Conservation (phyloP, 1,140 invertebrate genomes). For the Saccostrea glomerata region DNA sequence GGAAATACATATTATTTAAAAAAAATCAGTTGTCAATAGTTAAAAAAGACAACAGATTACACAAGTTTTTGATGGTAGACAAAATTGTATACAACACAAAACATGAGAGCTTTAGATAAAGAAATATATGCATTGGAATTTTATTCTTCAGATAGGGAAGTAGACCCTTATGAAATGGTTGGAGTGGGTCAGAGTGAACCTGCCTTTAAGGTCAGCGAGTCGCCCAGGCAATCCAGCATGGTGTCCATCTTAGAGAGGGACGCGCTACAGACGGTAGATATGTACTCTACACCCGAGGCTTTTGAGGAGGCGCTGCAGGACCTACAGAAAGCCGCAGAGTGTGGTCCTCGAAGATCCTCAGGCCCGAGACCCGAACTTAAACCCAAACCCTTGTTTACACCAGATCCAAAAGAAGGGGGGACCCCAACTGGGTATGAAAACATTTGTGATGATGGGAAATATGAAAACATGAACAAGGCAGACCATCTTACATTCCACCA, state of each 20-base stretch:
- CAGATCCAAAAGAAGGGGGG: neutral
- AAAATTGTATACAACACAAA: too few species aligned
- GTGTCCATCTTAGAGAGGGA: constrained; percentile 4
- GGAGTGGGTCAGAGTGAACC: neutral
- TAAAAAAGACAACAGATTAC: too few species aligned
- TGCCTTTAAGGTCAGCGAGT: neutral
- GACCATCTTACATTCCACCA: neutral
- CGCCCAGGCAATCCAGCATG: neutral
- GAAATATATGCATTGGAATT: neutral
- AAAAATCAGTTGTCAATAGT: too few species aligned
- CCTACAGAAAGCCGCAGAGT: neutral
- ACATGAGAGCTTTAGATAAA: too few species aligned
- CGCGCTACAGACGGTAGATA: neutral
- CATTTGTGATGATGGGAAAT: constrained; percentile 18
- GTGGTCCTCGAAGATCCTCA: neutral
- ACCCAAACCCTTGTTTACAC: neutral
- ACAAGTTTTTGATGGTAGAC: too few species aligned
- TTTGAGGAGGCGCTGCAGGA: constrained; percentile 10
- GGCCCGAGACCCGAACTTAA: neutral
- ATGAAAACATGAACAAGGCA: constrained; percentile 24
- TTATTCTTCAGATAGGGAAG: neutral
- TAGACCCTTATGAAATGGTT: constrained; percentile 13
- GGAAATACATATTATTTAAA: too few species aligned
- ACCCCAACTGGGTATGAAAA: neutral
- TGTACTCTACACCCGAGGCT: neutral